Percentiles rank a stretch among this genome's conserved stretches.
Evolutionary conservation across 2,113 vertebrate species (phyloP).

Genomic region (Andinoacara biseriatus): DNA sequence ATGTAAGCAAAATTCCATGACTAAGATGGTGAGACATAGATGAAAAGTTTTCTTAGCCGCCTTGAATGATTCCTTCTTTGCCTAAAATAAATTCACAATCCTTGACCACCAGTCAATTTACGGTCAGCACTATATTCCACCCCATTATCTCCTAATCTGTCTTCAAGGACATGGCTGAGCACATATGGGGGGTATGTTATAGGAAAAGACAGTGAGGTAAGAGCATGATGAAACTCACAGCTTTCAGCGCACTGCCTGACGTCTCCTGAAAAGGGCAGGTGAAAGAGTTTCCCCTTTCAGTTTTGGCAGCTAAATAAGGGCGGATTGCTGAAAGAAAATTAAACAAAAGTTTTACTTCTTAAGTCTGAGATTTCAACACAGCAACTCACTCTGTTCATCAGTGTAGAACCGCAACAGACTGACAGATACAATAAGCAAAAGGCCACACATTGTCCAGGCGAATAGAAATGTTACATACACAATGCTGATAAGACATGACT

Average conservation of each 20-base stretch:
- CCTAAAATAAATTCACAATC: slow-evolving; percentile 13
- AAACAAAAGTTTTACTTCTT: slow-evolving; percentile 38
- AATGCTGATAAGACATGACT: too few relatives aligned
- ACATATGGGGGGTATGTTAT: slow-evolving; percentile 7
- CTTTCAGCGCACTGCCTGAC: slow-evolving; percentile 8
- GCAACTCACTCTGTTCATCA: slow-evolving; percentile 15
- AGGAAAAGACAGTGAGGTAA: slow-evolving; percentile 31
- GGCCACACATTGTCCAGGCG: background rate
- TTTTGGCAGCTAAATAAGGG: slow-evolving; percentile 11
- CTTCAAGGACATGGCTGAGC: slow-evolving; percentile 36
- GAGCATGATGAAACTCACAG: slow-evolving; percentile 14
- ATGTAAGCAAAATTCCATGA: background rate
- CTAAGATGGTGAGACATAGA: background rate
- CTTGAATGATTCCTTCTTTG: slow-evolving; percentile 17
- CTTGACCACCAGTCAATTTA: slow-evolving; percentile 18
- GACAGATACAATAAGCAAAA: background rate
- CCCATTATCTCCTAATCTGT: slow-evolving; percentile 15
- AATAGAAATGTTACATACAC: background rate
- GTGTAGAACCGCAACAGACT: background rate
- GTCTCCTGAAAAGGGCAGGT: background rate
- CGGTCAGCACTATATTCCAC: slow-evolving; percentile 32
- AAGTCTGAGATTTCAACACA: slow-evolving; percentile 38
- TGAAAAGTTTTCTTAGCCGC: background rate
- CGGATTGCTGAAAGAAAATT: background rate
- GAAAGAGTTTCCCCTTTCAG: slow-evolving; percentile 2